Evolutionary conservation across 1,140 invertebrate species (phyloP).

Genomic region (Rhynchophorus ferrugineus): DNA sequence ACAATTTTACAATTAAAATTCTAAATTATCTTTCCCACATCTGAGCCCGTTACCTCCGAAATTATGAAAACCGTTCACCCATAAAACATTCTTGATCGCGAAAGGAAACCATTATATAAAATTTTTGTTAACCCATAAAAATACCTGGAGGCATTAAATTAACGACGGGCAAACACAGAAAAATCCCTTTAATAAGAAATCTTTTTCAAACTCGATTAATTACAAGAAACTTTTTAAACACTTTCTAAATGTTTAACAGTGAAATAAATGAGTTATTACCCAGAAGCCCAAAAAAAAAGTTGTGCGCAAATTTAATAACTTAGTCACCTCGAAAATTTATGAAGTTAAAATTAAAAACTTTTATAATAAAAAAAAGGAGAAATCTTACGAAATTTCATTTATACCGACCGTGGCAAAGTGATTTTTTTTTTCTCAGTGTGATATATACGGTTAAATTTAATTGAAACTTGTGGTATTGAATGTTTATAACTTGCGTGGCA

Average conservation of each 20-base stretch:
- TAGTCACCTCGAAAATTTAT: slow-evolving; percentile 6
- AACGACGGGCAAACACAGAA: background rate
- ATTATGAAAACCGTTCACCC: too few relatives aligned
- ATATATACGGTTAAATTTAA: too few relatives aligned
- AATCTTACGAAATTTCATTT: slow-evolving; percentile 11
- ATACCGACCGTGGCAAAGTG: background rate
- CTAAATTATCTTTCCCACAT: too few relatives aligned
- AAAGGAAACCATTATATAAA: too few relatives aligned
- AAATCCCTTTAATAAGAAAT: slow-evolving; percentile 1
- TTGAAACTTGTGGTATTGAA: slow-evolving; percentile 2
- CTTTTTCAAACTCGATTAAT: slow-evolving; percentile 3
- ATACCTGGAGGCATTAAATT: background rate
- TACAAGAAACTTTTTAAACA: slow-evolving; percentile 1
- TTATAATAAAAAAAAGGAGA: slow-evolving; percentile 15
- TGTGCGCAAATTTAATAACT: slow-evolving; percentile 9
- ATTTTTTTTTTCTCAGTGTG: too few relatives aligned
- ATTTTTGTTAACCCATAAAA: background rate
- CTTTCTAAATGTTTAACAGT: slow-evolving; percentile 8
- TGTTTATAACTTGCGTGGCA: background rate
- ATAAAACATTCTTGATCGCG: too few relatives aligned
- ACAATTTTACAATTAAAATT: too few relatives aligned
- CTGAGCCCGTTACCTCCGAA: too few relatives aligned
- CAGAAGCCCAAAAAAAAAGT: slow-evolving; percentile 1
- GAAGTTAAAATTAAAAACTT: slow-evolving; percentile 10
- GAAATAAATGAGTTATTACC: slow-evolving; percentile 9